Evolutionary conservation across 1,140 invertebrate species (phyloP), one percentile per base, ranked within the genome.

Genomic region (Tetramorium parvispinum): DNA sequence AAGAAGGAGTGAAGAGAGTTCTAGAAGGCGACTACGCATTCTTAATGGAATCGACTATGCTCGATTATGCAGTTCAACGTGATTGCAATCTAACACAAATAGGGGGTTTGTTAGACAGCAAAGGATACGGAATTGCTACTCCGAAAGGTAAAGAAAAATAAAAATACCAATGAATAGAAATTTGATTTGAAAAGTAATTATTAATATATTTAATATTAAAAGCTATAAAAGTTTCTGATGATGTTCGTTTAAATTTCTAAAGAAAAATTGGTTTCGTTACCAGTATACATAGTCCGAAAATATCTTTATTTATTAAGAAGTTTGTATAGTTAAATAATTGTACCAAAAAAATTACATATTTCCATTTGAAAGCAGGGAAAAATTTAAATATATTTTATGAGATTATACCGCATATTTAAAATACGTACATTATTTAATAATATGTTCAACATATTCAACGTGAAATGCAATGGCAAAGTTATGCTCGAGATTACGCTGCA

Each of bases 41-140:
- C 94, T 96, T 99, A 27, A 99, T 99, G 98, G 99, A 99, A 95
- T 99, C 98, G 0, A 99, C 99, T 0, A 99, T 99, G 97, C 95
- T 99, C 70, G 99, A 99, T 94, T 99, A 99, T 93, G 97, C 97
- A 0, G 98, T 99, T 0, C 98, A 99, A 95, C 96, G 99, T 71
- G 98, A 99, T 93, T 99, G 99, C 94, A 99, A 99, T 95, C 96
- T 99, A 4, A 99, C 99, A 43, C 99, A 99, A 96, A 98, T 99
- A 57, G 99, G 99, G 0, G 99, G 99, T 1, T 96, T 99, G 0
- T 95, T 99, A 18, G 98, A 99, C 91, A 98, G 98, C 43, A 99
- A 99, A 96, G 98, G 97, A 87, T 98, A 98, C 92, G 98, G 98
- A 13, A 98, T 98, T 88, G 98, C 98, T 0, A 98, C 98, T 0